Evolutionary conservation across 2,797 vertebrate genomes (phyloP).

Genomic region (Poeciliopsis gracilis): DNA sequence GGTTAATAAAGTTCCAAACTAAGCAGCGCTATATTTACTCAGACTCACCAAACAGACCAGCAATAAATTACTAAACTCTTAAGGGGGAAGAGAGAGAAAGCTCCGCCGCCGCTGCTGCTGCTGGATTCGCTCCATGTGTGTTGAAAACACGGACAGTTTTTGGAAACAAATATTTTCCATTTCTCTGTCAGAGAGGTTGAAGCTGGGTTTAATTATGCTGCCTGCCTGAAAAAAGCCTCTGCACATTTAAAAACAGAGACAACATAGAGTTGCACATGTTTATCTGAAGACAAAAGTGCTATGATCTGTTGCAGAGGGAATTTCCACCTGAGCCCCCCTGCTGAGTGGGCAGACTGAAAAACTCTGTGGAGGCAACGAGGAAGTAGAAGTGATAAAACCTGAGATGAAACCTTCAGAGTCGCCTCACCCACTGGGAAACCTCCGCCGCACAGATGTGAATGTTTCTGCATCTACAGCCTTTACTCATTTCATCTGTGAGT

Average conservation of each 20-base stretch:
- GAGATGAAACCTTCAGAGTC: constrained; percentile 28
- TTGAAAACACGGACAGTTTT: constrained; percentile 66
- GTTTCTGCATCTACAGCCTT: constrained; percentile 27
- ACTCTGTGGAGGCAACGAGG: constrained; percentile 26
- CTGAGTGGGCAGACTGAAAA: constrained; percentile 31
- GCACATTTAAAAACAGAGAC: constrained; percentile 21
- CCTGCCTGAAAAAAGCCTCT: constrained; percentile 2
- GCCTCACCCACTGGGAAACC: constrained; percentile 30
- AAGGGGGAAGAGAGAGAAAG: constrained; percentile 36
- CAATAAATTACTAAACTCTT: constrained; percentile 43
- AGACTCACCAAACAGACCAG: not conserved
- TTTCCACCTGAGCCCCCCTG: constrained; percentile 12
- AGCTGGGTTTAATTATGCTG: constrained; percentile 46
- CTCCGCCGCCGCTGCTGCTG: constrained; percentile 41
- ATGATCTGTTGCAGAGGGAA: constrained; percentile 38
- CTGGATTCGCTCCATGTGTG: constrained; percentile 56
- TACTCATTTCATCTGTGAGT: constrained; percentile 28
- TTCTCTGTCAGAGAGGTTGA: constrained; percentile 35
- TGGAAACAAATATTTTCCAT: constrained; percentile 66
- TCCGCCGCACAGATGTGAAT: constrained; percentile 31
- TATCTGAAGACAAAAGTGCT: not conserved
- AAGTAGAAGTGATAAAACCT: constrained; percentile 22
- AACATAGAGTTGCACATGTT: not conserved
- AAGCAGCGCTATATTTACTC: constrained; percentile 32
- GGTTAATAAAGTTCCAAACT: not conserved